Conservation (phyloP, 2,113 vertebrate genomes). For the Petrocephalus microphthalmus region DNA sequence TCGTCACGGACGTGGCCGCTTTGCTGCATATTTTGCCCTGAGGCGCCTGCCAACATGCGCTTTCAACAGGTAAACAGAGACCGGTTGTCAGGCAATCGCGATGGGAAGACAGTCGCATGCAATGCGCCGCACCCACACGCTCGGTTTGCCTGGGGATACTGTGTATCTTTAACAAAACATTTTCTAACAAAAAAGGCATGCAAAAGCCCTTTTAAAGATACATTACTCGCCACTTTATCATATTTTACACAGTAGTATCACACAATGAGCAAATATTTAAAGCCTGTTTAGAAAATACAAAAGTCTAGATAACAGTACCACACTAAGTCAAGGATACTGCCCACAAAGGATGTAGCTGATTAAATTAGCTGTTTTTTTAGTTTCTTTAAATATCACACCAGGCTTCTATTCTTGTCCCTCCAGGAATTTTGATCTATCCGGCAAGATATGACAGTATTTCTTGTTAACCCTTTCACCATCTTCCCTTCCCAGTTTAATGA, state of each 20-base stretch:
- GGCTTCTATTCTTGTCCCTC: background rate
- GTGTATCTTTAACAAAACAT: background rate
- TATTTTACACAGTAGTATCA: background rate
- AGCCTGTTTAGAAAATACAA: background rate
- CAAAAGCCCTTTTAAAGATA: background rate
- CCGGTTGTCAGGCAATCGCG: background rate
- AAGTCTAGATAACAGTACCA: background rate
- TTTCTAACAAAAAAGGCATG: background rate
- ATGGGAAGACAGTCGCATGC: background rate
- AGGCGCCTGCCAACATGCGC: background rate
- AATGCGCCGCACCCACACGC: background rate
- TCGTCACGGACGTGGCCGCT: background rate
- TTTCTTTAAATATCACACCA: background rate
- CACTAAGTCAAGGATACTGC: background rate
- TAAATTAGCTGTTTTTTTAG: background rate
- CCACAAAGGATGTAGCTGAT: background rate
- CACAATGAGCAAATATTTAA: background rate
- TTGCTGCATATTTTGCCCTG: too few species aligned
- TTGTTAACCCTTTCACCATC: background rate
- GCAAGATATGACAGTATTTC: background rate
- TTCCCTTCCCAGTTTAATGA: background rate
- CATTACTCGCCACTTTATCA: background rate
- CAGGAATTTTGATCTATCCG: background rate
- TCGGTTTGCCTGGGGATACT: background rate
- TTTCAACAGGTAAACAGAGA: background rate